phyloP scores from a whole-genome alignment of 2,888 invertebrate genomes.

The Orthosia gracilis region DNA sequence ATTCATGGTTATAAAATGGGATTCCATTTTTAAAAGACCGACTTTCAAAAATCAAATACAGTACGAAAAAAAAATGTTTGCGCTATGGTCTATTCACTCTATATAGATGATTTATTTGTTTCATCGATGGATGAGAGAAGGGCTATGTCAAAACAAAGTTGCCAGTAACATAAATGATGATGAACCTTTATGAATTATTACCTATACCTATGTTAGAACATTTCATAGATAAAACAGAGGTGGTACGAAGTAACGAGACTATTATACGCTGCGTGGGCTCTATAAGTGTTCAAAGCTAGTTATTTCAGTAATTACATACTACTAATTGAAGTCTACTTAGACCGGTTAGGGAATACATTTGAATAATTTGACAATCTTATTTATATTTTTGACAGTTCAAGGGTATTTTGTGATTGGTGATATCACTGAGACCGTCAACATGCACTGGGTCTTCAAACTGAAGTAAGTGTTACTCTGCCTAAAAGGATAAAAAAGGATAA shows the following conservation, averaged over 20 bases:
- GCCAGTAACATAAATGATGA: slow-evolving; percentile 15
- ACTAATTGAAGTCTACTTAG: slow-evolving; percentile 77
- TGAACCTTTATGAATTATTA: slow-evolving; percentile 24
- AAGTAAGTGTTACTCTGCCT: not conserved
- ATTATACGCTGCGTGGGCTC: slow-evolving; percentile 77
- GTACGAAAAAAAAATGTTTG: not conserved
- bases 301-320: slow-evolving; percentile 78
- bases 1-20: not conserved
- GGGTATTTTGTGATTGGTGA: slow-evolving; percentile 23
- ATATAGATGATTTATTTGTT: not conserved
- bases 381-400: slow-evolving; percentile 59
- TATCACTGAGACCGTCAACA: not conserved
- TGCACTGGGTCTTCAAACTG: no score
- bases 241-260: slow-evolving; percentile 76
- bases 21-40: not conserved
- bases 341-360: slow-evolving; percentile 65
- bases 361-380: slow-evolving; percentile 59
- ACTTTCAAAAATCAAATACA: not conserved
- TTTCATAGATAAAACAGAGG: slow-evolving; percentile 61
- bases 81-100: not conserved
- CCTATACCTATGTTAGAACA: slow-evolving; percentile 2
- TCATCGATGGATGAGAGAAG: not conserved
- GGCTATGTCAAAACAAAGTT: slow-evolving; percentile 15
- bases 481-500: no score
- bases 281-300: slow-evolving; percentile 70